Conservation (phyloP, 2,888 invertebrate species). For the Hirtodrosophila confusa region DNA sequence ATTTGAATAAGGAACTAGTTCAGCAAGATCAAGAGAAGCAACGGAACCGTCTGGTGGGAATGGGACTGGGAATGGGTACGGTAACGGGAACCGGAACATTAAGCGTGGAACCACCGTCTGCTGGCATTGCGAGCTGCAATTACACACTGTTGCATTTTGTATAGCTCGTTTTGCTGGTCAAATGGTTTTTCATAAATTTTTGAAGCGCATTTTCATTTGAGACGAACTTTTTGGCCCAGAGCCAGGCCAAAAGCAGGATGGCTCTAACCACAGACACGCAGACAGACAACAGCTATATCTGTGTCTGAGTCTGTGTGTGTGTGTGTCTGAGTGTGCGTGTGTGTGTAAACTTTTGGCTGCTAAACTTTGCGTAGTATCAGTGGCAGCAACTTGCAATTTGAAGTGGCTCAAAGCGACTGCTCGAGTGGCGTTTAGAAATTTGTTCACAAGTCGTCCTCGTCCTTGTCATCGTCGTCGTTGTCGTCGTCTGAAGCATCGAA, state of each 20-base stretch:
- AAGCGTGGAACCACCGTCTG: constrained; percentile 7
- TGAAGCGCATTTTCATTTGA: constrained; percentile 65
- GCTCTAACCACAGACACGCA: constrained; percentile 31
- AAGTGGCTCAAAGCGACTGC: constrained; percentile 67
- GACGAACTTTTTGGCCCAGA: constrained; percentile 46
- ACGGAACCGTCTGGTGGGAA: too few relatives aligned
- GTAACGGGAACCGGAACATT: background rate
- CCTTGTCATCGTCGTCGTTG: constrained; percentile 12
- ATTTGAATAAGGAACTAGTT: too few relatives aligned
- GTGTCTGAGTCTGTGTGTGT: constrained; percentile 1
- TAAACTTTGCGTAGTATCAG: constrained; percentile 63
- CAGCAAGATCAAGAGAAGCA: too few relatives aligned
- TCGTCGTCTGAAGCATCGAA: too few relatives aligned
- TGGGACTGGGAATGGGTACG: too few relatives aligned
- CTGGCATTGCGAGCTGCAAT: constrained; percentile 23
- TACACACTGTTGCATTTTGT: constrained; percentile 54
- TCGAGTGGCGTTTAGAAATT: constrained; percentile 65
- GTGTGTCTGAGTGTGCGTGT: constrained; percentile 26
- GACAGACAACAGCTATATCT: constrained; percentile 1
- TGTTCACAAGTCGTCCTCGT: constrained; percentile 65
- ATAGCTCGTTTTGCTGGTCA: constrained; percentile 44
- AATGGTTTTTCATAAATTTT: constrained; percentile 71
- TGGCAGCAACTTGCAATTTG: constrained; percentile 66
- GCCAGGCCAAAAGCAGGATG: constrained; percentile 33
- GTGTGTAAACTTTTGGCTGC: constrained; percentile 51